Conservation (phyloP, 1,140 invertebrate species). For the Venturia canescens region DNA sequence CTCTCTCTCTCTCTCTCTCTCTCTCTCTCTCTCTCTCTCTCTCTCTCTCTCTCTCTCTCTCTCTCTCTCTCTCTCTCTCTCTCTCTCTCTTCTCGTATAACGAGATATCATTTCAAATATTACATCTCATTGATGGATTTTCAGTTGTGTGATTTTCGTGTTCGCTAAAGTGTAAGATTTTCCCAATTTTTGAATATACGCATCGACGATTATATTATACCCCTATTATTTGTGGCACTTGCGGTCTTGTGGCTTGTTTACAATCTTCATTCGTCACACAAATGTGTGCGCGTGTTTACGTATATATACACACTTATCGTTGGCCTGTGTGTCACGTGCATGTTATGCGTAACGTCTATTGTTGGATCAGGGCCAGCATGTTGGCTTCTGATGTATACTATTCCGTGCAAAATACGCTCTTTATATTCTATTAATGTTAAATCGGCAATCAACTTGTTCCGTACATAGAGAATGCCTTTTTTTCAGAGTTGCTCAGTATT, state of each 20-base stretch:
- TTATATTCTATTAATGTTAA: background rate
- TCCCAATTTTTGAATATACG: too few species aligned
- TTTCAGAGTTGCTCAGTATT: background rate
- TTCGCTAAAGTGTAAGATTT: too few species aligned
- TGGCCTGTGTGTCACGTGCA: slow-evolving; percentile 24
- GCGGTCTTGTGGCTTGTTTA: too few species aligned
- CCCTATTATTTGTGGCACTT: background rate
- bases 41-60: too few species aligned
- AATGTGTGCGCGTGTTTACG: too few species aligned
- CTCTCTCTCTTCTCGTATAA: too few species aligned
- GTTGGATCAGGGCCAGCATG: slow-evolving; percentile 18
- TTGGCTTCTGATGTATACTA: slow-evolving; percentile 7
- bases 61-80: too few species aligned
- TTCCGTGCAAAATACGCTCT: background rate
- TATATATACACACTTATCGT: background rate
- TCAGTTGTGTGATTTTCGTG: too few species aligned
- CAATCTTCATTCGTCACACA: background rate
- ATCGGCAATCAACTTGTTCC: background rate
- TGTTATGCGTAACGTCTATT: background rate
- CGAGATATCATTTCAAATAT: too few species aligned
- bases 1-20: too few species aligned
- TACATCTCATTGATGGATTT: background rate
- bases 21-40: too few species aligned
- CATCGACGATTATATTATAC: background rate
- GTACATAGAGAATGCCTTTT: background rate